Evolutionary conservation across 2,113 vertebrate species (phyloP).

Genomic region (Calidris pygmaea): DNA sequence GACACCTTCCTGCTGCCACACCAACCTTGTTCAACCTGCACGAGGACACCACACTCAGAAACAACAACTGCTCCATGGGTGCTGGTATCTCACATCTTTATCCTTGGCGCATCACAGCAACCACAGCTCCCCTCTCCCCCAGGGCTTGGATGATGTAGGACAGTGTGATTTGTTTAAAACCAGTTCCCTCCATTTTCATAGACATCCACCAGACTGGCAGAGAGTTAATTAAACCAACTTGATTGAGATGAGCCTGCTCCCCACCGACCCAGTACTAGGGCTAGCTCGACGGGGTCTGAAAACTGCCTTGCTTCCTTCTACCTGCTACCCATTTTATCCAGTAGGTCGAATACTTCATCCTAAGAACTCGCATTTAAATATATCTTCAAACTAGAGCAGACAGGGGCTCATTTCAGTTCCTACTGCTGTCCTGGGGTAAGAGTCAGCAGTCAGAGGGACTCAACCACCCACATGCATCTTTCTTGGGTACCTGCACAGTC

Average conservation of each 20-base stretch:
- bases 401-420: neutral
- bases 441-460: neutral
- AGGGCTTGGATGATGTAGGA: neutral
- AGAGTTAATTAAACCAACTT: neutral
- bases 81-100: neutral
- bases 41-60: neutral
- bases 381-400: neutral
- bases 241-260: neutral
- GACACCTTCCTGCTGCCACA: neutral
- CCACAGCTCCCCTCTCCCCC: neutral
- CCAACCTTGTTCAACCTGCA: neutral
- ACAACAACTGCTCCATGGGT: neutral
- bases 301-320: neutral
- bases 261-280: neutral
- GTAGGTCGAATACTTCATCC: neutral
- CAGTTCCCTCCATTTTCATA: neutral
- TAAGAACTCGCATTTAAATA: neutral
- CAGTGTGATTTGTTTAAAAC: neutral
- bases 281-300: neutral
- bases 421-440: neutral
- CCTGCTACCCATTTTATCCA: neutral
- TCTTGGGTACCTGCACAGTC: neutral
- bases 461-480: accelerated
- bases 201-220: neutral
- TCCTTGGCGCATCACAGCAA: neutral